Base-by-base conservation (phyloP, 2,797 vertebrate species). In the Dipus sagitta region DNA sequence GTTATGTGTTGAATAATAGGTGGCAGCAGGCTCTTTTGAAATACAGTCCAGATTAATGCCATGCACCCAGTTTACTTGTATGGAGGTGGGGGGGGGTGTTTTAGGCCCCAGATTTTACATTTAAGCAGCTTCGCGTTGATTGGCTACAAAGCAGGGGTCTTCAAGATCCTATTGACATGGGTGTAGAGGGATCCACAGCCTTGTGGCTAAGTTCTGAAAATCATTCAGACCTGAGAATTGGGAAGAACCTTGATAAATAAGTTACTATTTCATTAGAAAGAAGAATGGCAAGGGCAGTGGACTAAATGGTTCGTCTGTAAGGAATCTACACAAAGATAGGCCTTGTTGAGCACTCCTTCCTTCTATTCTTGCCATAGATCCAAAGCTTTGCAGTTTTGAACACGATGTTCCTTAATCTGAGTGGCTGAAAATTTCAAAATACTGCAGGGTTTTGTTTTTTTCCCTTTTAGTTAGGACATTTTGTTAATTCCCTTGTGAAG, bases 21-120 rank as follows among this genome's bases (percentile, higher is more conserved):
- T 90, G 81, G 84, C 93, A 93, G 21, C 78, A 72, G 91, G 11
- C 65, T 58, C 96, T 97, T 89, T 60, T 92, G 96, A 96, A 91
- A 94, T 94, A 85, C 87, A 90, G 64, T 94, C 78, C 94, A n/a
- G 72, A 76, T 96, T 95, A 95, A 93, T 91, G 95, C n/a, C 92
- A 2, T 94, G 60, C 3, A 2, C 81, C 90, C 85, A 30, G 13
- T 96, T 94, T 85, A 68, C 96, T 95, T 96, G 95, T 93, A 80
- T 95, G 81, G 65, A 38, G 38, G 28, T 52, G 52, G 17, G 24
- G n/a, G 5, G 4, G 7, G 18, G 24, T 96, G 80, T 96, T 97
- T 95, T 96, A 97, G 97, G 97, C 97, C 98, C 86, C 2, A 96
- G 83, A 96, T 96, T 95, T 96, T 87, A 83, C 92, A 92, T 97